Evolutionary conservation across 1,140 invertebrate genomes (phyloP).

Genomic region (Anadara kagoshimensis): DNA sequence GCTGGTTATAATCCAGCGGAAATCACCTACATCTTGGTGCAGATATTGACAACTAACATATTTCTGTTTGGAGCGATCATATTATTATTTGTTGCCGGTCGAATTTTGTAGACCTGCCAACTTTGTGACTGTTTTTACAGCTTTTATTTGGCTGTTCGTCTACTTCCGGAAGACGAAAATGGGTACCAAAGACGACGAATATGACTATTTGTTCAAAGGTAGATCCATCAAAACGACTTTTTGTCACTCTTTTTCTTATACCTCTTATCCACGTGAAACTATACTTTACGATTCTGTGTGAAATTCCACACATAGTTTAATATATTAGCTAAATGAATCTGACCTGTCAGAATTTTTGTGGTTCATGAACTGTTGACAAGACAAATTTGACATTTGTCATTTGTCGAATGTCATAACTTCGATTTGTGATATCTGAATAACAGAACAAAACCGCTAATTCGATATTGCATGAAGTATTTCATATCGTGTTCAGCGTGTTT

Average conservation of each 20-base stretch:
- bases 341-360: no score
- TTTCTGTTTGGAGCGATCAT: not conserved
- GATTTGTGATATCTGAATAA: no score
- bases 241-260: not conserved
- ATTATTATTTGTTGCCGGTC: not conserved
- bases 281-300: not conserved
- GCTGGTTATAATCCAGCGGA: constrained; percentile 1
- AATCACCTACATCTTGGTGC: constrained; percentile 23
- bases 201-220: constrained; percentile 99
- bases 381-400: no score
- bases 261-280: not conserved
- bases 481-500: no score
- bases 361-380: no score
- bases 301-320: not conserved
- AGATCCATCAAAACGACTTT: constrained; percentile 57
- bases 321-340: no score
- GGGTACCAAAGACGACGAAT: constrained; percentile 95
- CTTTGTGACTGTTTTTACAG: constrained; percentile 1
- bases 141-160: constrained; percentile 15
- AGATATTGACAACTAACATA: not conserved
- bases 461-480: no score
- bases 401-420: no score
- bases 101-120: not conserved
- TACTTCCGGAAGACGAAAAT: constrained; percentile 63
- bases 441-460: no score